Percentiles rank a stretch among this genome's conserved stretches.
phyloP scores from a whole-genome alignment of 2,113 vertebrate species.

The Hippopotamus amphibius region DNA sequence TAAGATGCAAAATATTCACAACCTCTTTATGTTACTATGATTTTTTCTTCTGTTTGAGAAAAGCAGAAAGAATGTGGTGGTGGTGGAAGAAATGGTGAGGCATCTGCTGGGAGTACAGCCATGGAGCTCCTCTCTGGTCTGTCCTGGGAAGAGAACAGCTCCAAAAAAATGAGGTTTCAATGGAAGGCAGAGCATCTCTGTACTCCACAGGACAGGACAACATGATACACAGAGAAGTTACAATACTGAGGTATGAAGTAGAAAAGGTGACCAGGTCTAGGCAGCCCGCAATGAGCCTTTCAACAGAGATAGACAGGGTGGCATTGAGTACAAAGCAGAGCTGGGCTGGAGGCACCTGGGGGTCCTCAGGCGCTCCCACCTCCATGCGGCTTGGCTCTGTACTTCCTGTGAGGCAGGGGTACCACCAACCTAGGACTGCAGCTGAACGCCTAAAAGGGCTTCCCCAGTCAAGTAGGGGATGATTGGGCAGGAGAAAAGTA shows the following conservation, averaged over 20 bases:
- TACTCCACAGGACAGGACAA: not conserved
- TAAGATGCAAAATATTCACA: not conserved
- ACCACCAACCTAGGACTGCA: rapidly evolving
- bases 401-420: not conserved
- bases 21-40: not conserved
- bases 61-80: not conserved
- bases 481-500: not conserved
- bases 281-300: not conserved
- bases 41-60: not conserved
- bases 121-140: not conserved
- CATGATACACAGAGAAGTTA: not conserved
- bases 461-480: not conserved
- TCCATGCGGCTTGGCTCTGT: rapidly evolving
- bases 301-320: not conserved
- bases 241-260: not conserved
- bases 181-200: not conserved
- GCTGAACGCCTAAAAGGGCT: not conserved
- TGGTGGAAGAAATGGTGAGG: rapidly evolving
- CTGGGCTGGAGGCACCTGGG: rapidly evolving
- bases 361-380: rapidly evolving
- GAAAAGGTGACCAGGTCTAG: not conserved
- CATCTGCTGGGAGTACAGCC: rapidly evolving
- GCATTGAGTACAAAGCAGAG: too few relatives aligned
- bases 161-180: not conserved
- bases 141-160: too few relatives aligned